These are phyloP conservation scores for Onychomys arenicola DNA, from an alignment of 2,797 vertebrate species.

Conservation along the genomic window DNA sequence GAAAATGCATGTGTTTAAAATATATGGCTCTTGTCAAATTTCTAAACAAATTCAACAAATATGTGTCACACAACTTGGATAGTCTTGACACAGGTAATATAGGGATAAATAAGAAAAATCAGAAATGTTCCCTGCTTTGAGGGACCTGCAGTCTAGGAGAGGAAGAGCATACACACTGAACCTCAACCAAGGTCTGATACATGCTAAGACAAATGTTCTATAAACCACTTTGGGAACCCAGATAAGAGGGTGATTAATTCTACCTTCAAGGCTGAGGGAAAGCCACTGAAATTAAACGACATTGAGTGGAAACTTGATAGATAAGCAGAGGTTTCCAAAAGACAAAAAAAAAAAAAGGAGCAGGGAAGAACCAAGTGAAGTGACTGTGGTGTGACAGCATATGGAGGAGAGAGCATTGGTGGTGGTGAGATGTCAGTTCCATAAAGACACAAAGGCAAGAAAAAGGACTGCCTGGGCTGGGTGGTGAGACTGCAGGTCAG, in stretches of 20 bases:
- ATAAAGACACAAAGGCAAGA: background rate
- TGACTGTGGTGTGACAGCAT: background rate
- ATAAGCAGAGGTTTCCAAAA: conserved; percentile 58
- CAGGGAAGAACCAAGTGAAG: background rate
- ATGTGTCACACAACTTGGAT: conserved; percentile 39
- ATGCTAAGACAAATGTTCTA: conserved; percentile 76
- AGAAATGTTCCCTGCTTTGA: conserved; percentile 8
- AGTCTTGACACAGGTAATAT: background rate
- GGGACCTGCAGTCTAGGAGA: background rate
- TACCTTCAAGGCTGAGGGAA: conserved; percentile 76
- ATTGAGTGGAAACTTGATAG: conserved; percentile 69
- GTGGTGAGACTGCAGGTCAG: background rate
- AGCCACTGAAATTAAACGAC: conserved; percentile 74
- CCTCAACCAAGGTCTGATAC: conserved; percentile 57
- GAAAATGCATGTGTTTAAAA: conserved; percentile 44
- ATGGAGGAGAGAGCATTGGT: background rate
- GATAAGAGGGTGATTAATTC: conserved; percentile 80
- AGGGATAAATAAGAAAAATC: conserved; percentile 8
- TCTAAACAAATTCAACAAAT: conserved; percentile 19
- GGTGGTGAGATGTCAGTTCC: background rate
- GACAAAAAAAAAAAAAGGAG: background rate
- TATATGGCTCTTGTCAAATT: conserved; percentile 1
- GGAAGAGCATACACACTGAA: conserved; percentile 42
- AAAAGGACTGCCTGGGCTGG: rapidly evolving
- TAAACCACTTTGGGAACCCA: conserved; percentile 72